Base-by-base conservation (phyloP, 2,113 vertebrate species). In the Typhlomys cinereus region DNA sequence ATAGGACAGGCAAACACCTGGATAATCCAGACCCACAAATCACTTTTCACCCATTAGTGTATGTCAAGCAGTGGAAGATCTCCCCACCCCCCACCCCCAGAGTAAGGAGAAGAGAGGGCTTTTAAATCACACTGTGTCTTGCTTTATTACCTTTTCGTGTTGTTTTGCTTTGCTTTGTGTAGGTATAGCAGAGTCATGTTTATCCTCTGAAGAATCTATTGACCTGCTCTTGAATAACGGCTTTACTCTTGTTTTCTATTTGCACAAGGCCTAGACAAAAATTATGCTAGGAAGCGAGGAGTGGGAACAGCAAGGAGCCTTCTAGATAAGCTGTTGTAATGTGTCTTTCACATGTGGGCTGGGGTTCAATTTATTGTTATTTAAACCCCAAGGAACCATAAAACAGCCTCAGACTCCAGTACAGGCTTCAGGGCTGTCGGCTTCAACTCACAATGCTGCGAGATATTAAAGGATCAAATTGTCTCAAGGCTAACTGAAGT, bases 181-280 rank as follows among this genome's bases (percentile, higher is more conserved):
- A 64, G 44, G 39, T 21, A 74, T 20, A 83, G 20, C 39, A 78
- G 69, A n/a, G 31, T 61, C 9, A 21, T 54, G 7, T 61, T 94
- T 86, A n/a, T 34, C 34, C 12, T 61, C 89, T 34, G 64, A 71
- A 74, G n/a, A 46, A 21, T 76, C 62, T 75, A 7, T 34, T 83
- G 46, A 73, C 52, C 46, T 83, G 1, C 59, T 81, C 41, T 71
- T 29, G 62, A 94, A 71, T 52, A 36, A 71, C 57, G 23, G 27
- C 29, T 93, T 93, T 69, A 20, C 17, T 93, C 57, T 90, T 48
- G 36, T 81, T 93, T 95, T 57, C 64, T 85, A 27, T 86, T 93
- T 92, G 36, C 41, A 90, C 6, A 76, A 85, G 25, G 15, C 59
- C 69, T 92, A 46, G 62, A 34, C 15, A 73, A 79, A 90, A 80